These are phyloP conservation scores for Albula goreensis DNA, from an alignment of 2,113 vertebrate species.

Conservation along the genomic window DNA sequence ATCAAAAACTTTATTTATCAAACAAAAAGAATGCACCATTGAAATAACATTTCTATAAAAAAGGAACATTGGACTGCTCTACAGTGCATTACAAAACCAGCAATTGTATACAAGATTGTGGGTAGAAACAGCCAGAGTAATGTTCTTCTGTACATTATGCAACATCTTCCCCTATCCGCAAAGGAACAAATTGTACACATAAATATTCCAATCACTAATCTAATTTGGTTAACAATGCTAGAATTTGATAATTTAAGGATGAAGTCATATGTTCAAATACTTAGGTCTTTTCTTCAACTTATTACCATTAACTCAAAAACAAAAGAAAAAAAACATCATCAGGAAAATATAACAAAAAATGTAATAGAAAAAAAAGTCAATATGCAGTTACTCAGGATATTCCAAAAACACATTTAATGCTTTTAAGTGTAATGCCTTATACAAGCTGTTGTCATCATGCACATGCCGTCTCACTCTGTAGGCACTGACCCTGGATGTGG, in stretches of 20 bases:
- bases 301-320: neutral
- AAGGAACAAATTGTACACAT: slow-evolving; percentile 81
- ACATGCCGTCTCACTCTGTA: neutral
- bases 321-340: slow-evolving; percentile 13
- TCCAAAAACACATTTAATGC: neutral
- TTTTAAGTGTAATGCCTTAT: neutral
- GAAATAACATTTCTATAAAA: slow-evolving; percentile 96
- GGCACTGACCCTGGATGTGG: neutral
- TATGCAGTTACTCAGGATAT: neutral
- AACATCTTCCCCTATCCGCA: slow-evolving; percentile 63
- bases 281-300: slow-evolving; percentile 53
- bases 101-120: slow-evolving; percentile 84
- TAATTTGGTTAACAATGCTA: slow-evolving; percentile 87
- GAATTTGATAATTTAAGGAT: slow-evolving; percentile 75
- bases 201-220: slow-evolving; percentile 83
- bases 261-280: slow-evolving; percentile 65
- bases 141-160: slow-evolving; percentile 67
- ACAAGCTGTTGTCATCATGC: neutral
- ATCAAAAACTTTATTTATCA: slow-evolving; percentile 98
- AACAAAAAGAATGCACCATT: slow-evolving; percentile 91
- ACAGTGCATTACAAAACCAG: slow-evolving; percentile 93
- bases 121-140: slow-evolving; percentile 81
- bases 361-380: neutral
- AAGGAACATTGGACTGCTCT: slow-evolving; percentile 89
- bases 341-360: neutral